Conservation (phyloP, 2,888 invertebrate species). For the Geophilus truncorum region DNA sequence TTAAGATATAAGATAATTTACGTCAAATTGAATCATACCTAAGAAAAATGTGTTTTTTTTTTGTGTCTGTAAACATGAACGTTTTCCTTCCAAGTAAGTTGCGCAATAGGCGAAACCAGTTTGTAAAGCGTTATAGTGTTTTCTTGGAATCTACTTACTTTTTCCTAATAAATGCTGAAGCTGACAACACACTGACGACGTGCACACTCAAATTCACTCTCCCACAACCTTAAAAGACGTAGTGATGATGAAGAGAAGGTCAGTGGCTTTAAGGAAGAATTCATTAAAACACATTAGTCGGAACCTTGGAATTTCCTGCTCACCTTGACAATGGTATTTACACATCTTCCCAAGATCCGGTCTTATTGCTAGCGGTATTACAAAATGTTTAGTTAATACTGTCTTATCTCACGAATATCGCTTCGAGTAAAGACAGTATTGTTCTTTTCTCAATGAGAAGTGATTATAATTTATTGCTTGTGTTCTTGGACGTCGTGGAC, state of each 20-base stretch:
- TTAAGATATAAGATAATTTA: no score
- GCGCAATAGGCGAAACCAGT: not conserved
- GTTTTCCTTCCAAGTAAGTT: not conserved
- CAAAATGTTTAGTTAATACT: not conserved
- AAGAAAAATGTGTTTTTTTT: not conserved
- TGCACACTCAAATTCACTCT: not conserved
- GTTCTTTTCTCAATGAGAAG: no score
- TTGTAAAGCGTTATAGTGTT: not conserved
- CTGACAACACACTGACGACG: not conserved
- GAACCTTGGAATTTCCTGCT: conserved; percentile 27
- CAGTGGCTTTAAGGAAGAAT: conserved; percentile 22
- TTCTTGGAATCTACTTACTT: not conserved
- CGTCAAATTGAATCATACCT: not conserved
- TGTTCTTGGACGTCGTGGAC: no score
- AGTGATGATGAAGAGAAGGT: not conserved
- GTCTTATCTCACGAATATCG: not conserved
- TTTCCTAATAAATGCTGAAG: not conserved
- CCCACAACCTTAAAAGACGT: not conserved
- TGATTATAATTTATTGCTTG: no score
- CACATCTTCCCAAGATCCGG: conserved; percentile 3
- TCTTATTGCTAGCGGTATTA: not conserved
- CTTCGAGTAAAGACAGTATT: no score
- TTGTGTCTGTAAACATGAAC: not conserved
- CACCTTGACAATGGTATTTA: conserved; percentile 12
- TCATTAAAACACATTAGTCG: not conserved